These are phyloP conservation scores for Dicyrtoma fusca DNA, from an alignment of 2,888 invertebrate genomes.

Conservation along the genomic window DNA sequence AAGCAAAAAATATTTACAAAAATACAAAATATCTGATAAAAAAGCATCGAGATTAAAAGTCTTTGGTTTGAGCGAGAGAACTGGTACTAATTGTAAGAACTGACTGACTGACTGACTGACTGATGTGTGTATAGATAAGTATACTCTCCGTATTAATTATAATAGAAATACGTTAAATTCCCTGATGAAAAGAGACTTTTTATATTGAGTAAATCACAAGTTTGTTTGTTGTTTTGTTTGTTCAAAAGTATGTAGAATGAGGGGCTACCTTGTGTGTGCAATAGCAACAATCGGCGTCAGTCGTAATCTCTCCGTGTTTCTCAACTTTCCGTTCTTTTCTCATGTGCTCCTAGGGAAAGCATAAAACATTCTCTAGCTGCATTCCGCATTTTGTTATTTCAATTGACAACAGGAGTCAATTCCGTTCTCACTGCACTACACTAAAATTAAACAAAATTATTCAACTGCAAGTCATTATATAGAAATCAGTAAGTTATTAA, in stretches of 20 bases:
- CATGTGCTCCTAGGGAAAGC: constrained; percentile 51
- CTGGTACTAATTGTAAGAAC: too few species aligned
- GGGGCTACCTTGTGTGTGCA: constrained; percentile 85
- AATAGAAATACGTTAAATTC: too few species aligned
- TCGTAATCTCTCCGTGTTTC: constrained; percentile 86
- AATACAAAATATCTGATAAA: too few species aligned
- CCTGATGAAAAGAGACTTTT: too few species aligned
- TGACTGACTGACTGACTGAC: too few species aligned
- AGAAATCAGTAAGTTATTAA: not conserved
- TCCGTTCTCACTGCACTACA: constrained; percentile 35
- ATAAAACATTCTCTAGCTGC: constrained; percentile 42
- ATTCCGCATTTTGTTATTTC: constrained; percentile 36
- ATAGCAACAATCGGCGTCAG: constrained; percentile 97
- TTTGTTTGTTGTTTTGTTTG: too few species aligned
- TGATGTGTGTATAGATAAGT: too few species aligned
- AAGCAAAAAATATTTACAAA: too few species aligned
- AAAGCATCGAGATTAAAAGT: too few species aligned
- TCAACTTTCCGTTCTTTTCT: constrained; percentile 62
- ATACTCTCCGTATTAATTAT: too few species aligned
- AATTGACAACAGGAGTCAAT: constrained; percentile 38
- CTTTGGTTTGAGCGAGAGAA: too few species aligned
- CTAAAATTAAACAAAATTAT: constrained; percentile 36
- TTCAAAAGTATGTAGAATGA: constrained; percentile 6
- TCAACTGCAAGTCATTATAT: constrained; percentile 36
- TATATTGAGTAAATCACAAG: too few species aligned